Base-by-base conservation (phyloP, 2,113 vertebrate genomes). In the Acanthochromis polyacanthus region DNA sequence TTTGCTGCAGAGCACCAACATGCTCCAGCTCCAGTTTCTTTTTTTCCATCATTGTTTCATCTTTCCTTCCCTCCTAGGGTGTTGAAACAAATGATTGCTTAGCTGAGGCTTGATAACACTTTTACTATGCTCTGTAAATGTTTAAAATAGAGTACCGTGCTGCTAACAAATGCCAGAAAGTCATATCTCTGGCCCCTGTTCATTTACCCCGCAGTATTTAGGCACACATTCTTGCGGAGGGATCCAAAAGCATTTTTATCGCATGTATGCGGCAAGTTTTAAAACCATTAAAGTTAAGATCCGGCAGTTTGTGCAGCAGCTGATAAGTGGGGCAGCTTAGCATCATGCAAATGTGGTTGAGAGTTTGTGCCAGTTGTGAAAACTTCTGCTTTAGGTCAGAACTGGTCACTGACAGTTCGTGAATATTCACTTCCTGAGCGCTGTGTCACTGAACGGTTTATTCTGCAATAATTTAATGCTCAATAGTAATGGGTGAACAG, bases 231-330 rank as follows among this genome's bases (percentile, higher is more conserved):
- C 76, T 80, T 40, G 23, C 53, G 38, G 3, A 8, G 43, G 22
- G 15, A 85, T 74, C 57, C 79, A 75, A 83, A 78, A 55, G 17
- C 14, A 63, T 70, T 83, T 83, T 87, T 66, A 71, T 82, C 51
- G 5, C 30, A 15, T 55, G 40, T 73, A 51, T 57, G 66, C 0
- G 32, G 38, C 36, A 20, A 70, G 67, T 84, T 86, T 30, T 45
- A 65, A 88, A 84, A 64, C 51, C 76, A 81, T 87, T 78, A 64
- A 62, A 78, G 60, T 70, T 71, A 72, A 85, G 75, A 88, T 76
- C 61, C 75, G 59, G 67, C 74, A 71, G 57, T 76, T 73, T 7
- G 12, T 78, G 61, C 40, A 60, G 66, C 61, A 52, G 79, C 78
- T 84, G 83, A 85, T 82, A 85, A 82, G 78, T 85, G 57, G 73